phyloP scores from a whole-genome alignment of 1,140 invertebrate genomes.

The Muscidifurax raptorellus region DNA sequence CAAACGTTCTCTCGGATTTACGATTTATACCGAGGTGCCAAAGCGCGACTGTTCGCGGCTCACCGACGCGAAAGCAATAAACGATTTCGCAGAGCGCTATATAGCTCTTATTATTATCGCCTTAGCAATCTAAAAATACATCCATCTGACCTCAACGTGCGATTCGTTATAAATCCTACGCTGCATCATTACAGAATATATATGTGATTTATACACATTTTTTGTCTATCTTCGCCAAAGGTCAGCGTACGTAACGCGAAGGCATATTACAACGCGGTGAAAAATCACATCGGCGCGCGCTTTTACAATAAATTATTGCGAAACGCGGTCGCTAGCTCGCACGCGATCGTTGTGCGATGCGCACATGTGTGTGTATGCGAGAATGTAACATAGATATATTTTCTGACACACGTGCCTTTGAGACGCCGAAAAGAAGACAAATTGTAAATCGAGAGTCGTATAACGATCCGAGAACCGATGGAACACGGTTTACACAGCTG shows the following conservation, averaged over 20 bases:
- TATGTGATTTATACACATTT: too few relatives aligned
- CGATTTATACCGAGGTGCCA: background rate
- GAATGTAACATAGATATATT: background rate
- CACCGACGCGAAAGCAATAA: too few relatives aligned
- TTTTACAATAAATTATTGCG: conserved; percentile 14
- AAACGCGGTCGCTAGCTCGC: background rate
- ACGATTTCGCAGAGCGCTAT: background rate
- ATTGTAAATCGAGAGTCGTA: background rate
- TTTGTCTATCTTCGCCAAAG: background rate
- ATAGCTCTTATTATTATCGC: background rate
- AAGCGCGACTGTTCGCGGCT: background rate
- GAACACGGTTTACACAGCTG: background rate
- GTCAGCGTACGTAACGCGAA: background rate
- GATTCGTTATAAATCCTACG: too few relatives aligned
- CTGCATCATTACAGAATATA: too few relatives aligned
- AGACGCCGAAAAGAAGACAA: background rate
- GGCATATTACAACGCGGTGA: background rate
- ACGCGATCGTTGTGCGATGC: background rate
- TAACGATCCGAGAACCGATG: conserved; percentile 20
- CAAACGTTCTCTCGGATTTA: background rate
- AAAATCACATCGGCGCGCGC: background rate
- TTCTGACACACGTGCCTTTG: background rate
- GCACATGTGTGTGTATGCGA: background rate
- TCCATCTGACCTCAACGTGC: too few relatives aligned
- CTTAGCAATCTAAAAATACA: too few relatives aligned